Conservation (phyloP, 1,140 invertebrate genomes). For the Trichoplusia ni region DNA sequence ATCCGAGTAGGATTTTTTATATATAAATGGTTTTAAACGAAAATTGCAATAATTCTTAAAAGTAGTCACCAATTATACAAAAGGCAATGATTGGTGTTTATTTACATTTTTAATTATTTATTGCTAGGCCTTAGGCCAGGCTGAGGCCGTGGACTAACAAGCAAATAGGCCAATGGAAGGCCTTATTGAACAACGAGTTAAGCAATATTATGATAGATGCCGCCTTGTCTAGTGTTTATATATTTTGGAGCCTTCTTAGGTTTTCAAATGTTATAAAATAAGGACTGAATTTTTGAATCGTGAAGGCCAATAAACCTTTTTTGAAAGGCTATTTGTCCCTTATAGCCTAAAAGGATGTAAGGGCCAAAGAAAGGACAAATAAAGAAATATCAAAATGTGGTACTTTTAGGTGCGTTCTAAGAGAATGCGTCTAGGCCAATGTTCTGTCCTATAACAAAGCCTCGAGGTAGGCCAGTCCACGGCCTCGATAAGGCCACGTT, state of each 20-base stretch:
- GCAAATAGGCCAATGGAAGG: too few relatives aligned
- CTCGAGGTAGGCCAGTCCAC: conserved; percentile 1
- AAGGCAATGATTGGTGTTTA: too few relatives aligned
- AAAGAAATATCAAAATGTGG: too few relatives aligned
- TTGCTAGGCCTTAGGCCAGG: too few relatives aligned
- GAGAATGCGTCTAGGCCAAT: too few relatives aligned
- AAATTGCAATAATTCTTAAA: conserved; percentile 23
- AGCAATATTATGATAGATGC: conserved; percentile 18
- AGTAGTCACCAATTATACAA: background rate
- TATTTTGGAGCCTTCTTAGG: background rate
- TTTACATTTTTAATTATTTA: too few relatives aligned
- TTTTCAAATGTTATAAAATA: background rate
- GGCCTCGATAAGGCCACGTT: conserved; percentile 10
- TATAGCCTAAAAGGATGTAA: too few relatives aligned
- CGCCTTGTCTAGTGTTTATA: conserved; percentile 12
- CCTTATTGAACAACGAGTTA: conserved; percentile 4
- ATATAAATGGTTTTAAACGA: background rate
- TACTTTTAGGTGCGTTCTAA: too few relatives aligned
- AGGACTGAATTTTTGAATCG: background rate
- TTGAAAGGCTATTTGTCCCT: too few relatives aligned
- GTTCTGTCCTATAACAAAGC: background rate
- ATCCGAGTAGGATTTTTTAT: too few relatives aligned
- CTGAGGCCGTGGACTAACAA: background rate
- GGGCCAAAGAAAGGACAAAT: too few relatives aligned
- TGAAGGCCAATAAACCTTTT: background rate